Conservation (phyloP, 2,888 invertebrate species). For the Sceliomorpha sp. region DNA sequence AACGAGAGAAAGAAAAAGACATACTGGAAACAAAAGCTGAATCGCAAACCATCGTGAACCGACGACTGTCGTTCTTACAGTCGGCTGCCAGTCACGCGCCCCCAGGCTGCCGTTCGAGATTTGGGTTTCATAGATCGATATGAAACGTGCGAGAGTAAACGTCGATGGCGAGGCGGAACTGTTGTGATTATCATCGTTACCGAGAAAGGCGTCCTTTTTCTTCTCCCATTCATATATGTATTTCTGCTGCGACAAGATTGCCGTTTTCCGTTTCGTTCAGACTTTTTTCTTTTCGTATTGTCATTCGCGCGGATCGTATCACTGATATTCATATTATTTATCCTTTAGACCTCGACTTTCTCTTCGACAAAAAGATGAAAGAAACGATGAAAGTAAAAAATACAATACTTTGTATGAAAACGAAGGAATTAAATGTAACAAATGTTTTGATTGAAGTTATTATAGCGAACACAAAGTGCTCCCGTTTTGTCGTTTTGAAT, state of each 20-base stretch:
- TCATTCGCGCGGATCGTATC: slow-evolving; percentile 20
- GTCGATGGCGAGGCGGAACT: neutral
- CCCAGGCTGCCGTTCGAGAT: slow-evolving; percentile 3
- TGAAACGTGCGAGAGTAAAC: slow-evolving; percentile 10
- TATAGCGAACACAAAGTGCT: too few relatives aligned
- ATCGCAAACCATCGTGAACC: slow-evolving; percentile 30
- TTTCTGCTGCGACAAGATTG: neutral
- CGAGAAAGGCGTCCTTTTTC: too few relatives aligned
- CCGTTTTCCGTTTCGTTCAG: slow-evolving; percentile 25
- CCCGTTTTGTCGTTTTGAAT: too few relatives aligned
- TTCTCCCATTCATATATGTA: too few relatives aligned
- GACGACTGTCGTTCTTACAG: slow-evolving; percentile 17
- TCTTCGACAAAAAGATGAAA: slow-evolving; percentile 42
- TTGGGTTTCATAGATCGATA: slow-evolving; percentile 14
- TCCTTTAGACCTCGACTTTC: slow-evolving; percentile 44
- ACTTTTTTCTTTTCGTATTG: slow-evolving; percentile 25
- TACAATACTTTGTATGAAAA: slow-evolving; percentile 5
- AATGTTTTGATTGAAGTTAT: too few relatives aligned
- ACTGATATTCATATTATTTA: slow-evolving; percentile 30
- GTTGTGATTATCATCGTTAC: too few relatives aligned
- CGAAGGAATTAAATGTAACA: too few relatives aligned
- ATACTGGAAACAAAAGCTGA: slow-evolving; percentile 34
- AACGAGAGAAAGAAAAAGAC: slow-evolving; percentile 19
- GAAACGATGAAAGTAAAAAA: slow-evolving; percentile 35
- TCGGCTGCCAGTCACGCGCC: slow-evolving; percentile 8